phyloP scores from a whole-genome alignment of 2,888 invertebrate species.

The Cantharis rufa region DNA sequence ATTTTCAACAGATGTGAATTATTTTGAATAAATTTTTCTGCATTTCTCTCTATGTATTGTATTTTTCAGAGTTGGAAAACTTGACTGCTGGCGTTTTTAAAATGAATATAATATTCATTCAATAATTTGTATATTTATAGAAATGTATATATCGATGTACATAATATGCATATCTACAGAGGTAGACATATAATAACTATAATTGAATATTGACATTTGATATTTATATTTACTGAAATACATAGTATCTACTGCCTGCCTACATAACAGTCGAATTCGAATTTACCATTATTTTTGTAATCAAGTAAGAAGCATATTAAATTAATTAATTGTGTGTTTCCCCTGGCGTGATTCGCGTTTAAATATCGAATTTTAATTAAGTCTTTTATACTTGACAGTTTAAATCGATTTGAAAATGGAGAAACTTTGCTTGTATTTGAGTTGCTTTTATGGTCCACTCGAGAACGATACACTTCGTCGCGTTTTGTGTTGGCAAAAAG shows the following conservation, averaged over 20 bases:
- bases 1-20: not conserved
- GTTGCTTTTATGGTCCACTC: conserved; percentile 25
- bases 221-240: not conserved
- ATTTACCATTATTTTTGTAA: not conserved
- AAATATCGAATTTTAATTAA: not conserved
- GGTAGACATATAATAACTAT: too few relatives aligned
- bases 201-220: not conserved
- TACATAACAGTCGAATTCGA: not conserved
- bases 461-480: conserved; percentile 32
- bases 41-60: too few relatives aligned
- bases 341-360: not conserved
- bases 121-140: not conserved
- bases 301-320: not conserved
- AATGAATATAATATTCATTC: not conserved
- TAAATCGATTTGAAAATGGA: conserved; percentile 21
- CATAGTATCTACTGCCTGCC: not conserved
- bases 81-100: not conserved
- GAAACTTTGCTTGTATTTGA: conserved; percentile 22
- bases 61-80: not conserved
- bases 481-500: conserved; percentile 34
- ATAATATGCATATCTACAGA: not conserved
- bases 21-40: not conserved
- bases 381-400: not conserved
- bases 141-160: not conserved
- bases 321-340: not conserved